A percentile compares a stretch with the other conserved stretches of the same genome.
phyloP scores from a whole-genome alignment of 2,888 invertebrate species.

The Leptothorax acervorum region DNA sequence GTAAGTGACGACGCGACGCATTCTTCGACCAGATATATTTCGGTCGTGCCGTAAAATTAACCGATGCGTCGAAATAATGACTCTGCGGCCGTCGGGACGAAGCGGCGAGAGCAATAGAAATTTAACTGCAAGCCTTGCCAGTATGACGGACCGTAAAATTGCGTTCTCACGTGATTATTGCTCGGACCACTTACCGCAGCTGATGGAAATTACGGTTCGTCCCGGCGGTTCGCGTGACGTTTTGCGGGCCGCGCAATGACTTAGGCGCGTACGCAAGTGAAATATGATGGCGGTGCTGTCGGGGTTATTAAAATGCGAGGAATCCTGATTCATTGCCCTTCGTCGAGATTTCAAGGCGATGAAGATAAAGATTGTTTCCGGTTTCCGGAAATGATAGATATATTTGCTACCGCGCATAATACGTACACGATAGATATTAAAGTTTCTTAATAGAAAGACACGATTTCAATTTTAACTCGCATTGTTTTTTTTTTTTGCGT shows the following conservation, averaged over 20 bases:
- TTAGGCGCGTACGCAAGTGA: conserved; percentile 48
- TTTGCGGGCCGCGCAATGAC: conserved; percentile 44
- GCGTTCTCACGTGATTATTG: conserved; percentile 60
- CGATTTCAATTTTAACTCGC: not conserved
- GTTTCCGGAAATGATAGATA: conserved; percentile 16
- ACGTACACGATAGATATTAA: not conserved
- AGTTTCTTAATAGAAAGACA: not conserved
- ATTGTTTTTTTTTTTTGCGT: not conserved
- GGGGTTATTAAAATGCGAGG: conserved; percentile 52
- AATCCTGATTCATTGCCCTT: conserved; percentile 43
- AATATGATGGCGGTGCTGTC: conserved; percentile 47
- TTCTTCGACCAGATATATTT: conserved; percentile 44
- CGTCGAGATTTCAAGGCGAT: conserved; percentile 40
- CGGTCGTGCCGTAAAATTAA: conserved; percentile 47
- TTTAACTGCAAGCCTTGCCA: conserved; percentile 56
- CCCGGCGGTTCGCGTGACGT: conserved; percentile 44
- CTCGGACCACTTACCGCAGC: conserved; percentile 58
- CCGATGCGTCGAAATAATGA: conserved; percentile 52
- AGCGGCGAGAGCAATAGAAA: conserved; percentile 53
- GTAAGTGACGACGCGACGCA: conserved; percentile 31
- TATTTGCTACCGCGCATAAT: not conserved
- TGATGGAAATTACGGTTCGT: conserved; percentile 52
- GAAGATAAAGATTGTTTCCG: conserved; percentile 11
- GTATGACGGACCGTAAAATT: conserved; percentile 52
- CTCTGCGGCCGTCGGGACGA: conserved; percentile 38